Evolutionary conservation across 1,140 invertebrate genomes (phyloP).

Genomic region (Gryllus bimaculatus): DNA sequence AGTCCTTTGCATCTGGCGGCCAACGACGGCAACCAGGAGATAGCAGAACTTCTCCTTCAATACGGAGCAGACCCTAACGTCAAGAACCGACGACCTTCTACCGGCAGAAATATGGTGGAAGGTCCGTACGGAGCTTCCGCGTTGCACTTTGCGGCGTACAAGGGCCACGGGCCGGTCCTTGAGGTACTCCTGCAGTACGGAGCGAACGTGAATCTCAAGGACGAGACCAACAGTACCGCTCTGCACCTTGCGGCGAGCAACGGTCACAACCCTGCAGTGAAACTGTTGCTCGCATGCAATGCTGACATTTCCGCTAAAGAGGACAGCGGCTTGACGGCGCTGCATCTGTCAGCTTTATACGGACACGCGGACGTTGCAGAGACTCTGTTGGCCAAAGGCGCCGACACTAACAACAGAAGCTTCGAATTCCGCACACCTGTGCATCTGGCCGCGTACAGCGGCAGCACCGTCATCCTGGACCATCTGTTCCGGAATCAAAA

Average conservation of each 20-base stretch:
- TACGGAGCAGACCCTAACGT: slow-evolving; percentile 32
- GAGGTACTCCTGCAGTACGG: slow-evolving; percentile 21
- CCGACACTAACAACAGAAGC: slow-evolving; percentile 29
- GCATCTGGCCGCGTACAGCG: slow-evolving; percentile 64
- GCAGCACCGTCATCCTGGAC: slow-evolving; percentile 50
- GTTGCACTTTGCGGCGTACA: slow-evolving; percentile 35
- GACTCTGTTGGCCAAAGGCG: slow-evolving; percentile 34
- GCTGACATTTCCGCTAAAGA: slow-evolving; percentile 27
- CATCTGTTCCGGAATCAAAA: neutral
- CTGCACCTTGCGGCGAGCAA: slow-evolving; percentile 71
- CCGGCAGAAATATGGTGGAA: slow-evolving; percentile 31
- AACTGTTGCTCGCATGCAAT: slow-evolving; percentile 38
- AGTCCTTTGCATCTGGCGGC: slow-evolving; percentile 32
- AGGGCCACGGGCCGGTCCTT: slow-evolving; percentile 43
- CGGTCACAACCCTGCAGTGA: slow-evolving; percentile 60
- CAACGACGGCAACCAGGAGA: slow-evolving; percentile 30
- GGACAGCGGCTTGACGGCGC: slow-evolving; percentile 26
- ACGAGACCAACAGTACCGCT: slow-evolving; percentile 54
- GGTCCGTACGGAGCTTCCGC: slow-evolving; percentile 44
- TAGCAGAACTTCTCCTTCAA: slow-evolving; percentile 34
- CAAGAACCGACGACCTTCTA: neutral
- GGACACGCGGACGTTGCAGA: slow-evolving; percentile 40
- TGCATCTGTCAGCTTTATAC: slow-evolving; percentile 42
- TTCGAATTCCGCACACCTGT: slow-evolving; percentile 59
- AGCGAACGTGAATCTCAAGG: slow-evolving; percentile 28